Conservation (phyloP, 2,888 invertebrate genomes). For the Ischnura elegans region DNA sequence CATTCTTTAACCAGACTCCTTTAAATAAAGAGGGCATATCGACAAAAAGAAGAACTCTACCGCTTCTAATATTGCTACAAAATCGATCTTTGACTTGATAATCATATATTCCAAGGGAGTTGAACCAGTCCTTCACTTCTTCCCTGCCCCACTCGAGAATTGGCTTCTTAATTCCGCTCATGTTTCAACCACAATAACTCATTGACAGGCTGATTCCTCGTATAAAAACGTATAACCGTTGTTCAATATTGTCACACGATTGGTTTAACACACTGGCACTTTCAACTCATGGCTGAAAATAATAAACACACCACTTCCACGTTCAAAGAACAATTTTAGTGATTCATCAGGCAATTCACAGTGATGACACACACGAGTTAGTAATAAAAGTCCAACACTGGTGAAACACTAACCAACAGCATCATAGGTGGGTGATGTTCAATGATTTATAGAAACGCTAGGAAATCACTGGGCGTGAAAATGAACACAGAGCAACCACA, state of each 20-base stretch:
- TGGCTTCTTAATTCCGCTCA: slow-evolving; percentile 33
- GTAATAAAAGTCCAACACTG: background rate
- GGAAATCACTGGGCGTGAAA: background rate
- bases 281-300: slow-evolving; percentile 24
- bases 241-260: background rate
- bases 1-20: background rate
- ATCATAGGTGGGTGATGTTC: background rate
- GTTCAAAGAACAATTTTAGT: background rate
- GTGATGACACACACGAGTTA: background rate
- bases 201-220: background rate
- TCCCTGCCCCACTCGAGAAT: slow-evolving; percentile 3
- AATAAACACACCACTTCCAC: background rate
- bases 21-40: background rate
- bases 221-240: background rate
- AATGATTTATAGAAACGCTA: background rate
- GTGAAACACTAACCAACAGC: background rate
- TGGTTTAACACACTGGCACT: background rate
- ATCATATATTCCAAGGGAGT: background rate
- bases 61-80: background rate
- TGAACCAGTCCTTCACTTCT: slow-evolving; percentile 7
- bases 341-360: background rate
- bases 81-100: background rate
- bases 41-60: background rate
- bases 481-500: background rate
- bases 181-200: background rate